These are phyloP conservation scores for Sebastes diaconus DNA, from an alignment of 2,797 vertebrate genomes.

Conservation along the genomic window DNA sequence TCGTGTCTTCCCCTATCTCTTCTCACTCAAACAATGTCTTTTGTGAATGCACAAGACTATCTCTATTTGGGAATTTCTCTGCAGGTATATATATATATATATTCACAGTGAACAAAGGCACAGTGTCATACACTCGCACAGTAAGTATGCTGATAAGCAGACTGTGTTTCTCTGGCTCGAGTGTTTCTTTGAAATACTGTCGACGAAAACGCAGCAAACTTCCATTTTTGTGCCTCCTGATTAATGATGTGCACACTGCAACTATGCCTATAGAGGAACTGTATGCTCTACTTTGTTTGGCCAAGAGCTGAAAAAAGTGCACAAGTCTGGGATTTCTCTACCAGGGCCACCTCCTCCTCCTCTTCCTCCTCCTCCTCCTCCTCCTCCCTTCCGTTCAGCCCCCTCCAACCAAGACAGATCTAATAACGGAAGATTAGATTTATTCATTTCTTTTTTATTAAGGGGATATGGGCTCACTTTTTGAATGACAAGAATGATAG, in stretches of 20 bases:
- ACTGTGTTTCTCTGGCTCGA: slow-evolving; percentile 11
- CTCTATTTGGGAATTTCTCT: slow-evolving; percentile 18
- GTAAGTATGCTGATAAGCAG: slow-evolving; percentile 25
- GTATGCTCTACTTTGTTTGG: slow-evolving; percentile 64
- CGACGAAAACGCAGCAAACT: slow-evolving; percentile 33
- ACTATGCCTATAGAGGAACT: slow-evolving; percentile 24
- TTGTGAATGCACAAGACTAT: slow-evolving; percentile 11
- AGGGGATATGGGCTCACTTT: slow-evolving; percentile 52
- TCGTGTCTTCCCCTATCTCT: neutral
- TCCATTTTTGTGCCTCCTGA: slow-evolving; percentile 47
- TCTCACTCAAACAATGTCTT: neutral
- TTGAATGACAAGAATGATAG: slow-evolving; percentile 33
- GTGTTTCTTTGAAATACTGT: slow-evolving; percentile 36
- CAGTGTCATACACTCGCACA: neutral
- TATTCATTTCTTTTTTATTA: slow-evolving; percentile 61
- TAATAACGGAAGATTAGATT: slow-evolving; percentile 68
- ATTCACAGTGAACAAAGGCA: slow-evolving; percentile 20
- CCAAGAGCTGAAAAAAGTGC: slow-evolving; percentile 29
- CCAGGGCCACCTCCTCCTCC: no score
- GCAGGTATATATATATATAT: slow-evolving; percentile 9
- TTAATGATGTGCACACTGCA: slow-evolving; percentile 54
- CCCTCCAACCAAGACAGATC: slow-evolving; percentile 46
- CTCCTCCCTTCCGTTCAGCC: neutral
- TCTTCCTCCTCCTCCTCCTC: neutral
- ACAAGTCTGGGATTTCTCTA: neutral